Base-by-base conservation (phyloP, 2,113 vertebrate genomes). In the Tringa solitaria region DNA sequence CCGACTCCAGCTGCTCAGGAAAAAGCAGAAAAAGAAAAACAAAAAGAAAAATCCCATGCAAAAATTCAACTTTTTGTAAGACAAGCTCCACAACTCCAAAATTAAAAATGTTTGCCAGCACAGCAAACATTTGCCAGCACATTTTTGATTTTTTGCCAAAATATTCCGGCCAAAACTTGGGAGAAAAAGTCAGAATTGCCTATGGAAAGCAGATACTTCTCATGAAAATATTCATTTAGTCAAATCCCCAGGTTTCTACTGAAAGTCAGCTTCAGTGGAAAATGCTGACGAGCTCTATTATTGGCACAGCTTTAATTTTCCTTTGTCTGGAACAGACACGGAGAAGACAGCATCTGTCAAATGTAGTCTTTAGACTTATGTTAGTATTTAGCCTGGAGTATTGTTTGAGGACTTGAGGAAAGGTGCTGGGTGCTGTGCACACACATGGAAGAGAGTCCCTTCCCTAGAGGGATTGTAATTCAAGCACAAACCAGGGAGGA, bases 221-320 rank as follows among this genome's bases (percentile, higher is more conserved):
- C 92, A 84, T 50, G 90, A 94, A 96, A 95, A 96, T 94, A 96
- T 92, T 94, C 89, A 95, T 95, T 96, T 87, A 96, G 92, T 87
- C 91, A 95, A 94, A 95, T 95, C 92, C 93, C 95, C 95, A 95
- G 84, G 92, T 96, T 96, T 95, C 77, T 89, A 43, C 89, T 84
- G 92, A 65, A 95, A 96, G 86, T 92, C 95, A 89, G 91, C 81
- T 92, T 73, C 74, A 76, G 84, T 84, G 94, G 94, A 97, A 97
- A 96, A 95, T 91, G 96, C 94, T 95, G 96, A 96, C 91, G 23
- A 96, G 94, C 89, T 69, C 92, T 73, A 65, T 95, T 95, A 95
- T 56, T 96, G 96, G 89, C 92, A 85, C 61, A 74, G 96, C 90
- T 89, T 94, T 95, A 84, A 95, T 94, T 92, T 96, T 97, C 89